These are phyloP conservation scores for Eciton burchellii DNA, from an alignment of 1,140 invertebrate species.

Conservation along the genomic window DNA sequence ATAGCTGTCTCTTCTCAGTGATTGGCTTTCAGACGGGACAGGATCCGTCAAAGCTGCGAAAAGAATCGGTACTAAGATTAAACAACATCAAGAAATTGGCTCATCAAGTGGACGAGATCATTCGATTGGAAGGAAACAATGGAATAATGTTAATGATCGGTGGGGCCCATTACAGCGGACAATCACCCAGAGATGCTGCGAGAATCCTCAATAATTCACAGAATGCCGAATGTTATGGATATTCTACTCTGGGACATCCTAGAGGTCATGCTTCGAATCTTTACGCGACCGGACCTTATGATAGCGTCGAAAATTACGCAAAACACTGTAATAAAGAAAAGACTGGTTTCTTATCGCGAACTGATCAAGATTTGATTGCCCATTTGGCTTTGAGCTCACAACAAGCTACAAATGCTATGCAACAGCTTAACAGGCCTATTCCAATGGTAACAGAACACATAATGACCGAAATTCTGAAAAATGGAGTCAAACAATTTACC, in stretches of 20 bases:
- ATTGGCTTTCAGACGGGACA: conserved; percentile 63
- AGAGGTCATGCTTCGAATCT: conserved; percentile 68
- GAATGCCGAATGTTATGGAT: conserved; percentile 13
- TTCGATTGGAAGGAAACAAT: conserved; percentile 1
- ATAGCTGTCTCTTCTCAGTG: conserved; percentile 72
- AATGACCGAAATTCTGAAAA: no score
- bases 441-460: no score
- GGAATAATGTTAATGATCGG: conserved; percentile 62
- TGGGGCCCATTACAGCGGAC: conserved; percentile 70
- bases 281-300: conserved; percentile 14
- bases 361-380: conserved; percentile 65
- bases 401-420: conserved; percentile 39
- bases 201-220: conserved; percentile 69
- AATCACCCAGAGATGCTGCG: conserved; percentile 23
- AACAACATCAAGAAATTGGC: conserved; percentile 48
- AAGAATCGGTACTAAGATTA: conserved; percentile 30
- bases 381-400: conserved; percentile 46
- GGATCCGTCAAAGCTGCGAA: conserved; percentile 37
- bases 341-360: conserved; percentile 64
- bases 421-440: conserved; percentile 32
- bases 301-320: conserved; percentile 67
- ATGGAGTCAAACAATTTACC: no score
- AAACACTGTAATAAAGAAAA: background rate
- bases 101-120: conserved; percentile 38
- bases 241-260: conserved; percentile 63